Conservation (phyloP, 2,888 invertebrate genomes). For the Anagyrus pseudococci region DNA sequence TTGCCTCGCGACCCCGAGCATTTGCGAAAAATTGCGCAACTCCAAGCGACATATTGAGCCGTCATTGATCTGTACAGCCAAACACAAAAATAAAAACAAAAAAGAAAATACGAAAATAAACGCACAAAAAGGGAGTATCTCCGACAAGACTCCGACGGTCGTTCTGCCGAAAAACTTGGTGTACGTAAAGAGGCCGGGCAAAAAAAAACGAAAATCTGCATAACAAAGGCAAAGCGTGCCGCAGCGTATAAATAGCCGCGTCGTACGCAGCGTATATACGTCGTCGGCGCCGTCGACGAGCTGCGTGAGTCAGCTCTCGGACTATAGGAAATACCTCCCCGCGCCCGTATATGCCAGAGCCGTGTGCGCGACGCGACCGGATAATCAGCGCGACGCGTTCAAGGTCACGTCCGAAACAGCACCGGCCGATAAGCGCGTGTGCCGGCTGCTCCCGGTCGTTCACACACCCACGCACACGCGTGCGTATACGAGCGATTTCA, state of each 20-base stretch:
- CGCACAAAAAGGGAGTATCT: too few relatives aligned
- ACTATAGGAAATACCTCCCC: slow-evolving; percentile 27
- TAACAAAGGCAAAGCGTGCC: background rate
- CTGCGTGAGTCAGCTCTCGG: slow-evolving; percentile 13
- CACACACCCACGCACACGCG: slow-evolving; percentile 2
- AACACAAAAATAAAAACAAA: too few relatives aligned
- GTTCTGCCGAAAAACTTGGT: too few relatives aligned
- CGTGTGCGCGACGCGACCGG: background rate
- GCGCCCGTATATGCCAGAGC: background rate
- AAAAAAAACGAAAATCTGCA: background rate
- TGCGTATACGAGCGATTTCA: too few relatives aligned
- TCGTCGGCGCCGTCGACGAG: background rate
- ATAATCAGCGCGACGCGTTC: slow-evolving; percentile 28
- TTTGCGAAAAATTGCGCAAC: too few relatives aligned
- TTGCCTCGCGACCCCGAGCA: too few relatives aligned
- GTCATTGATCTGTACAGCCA: too few relatives aligned
- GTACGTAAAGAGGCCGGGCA: background rate
- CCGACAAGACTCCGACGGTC: too few relatives aligned
- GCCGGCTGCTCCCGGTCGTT: background rate
- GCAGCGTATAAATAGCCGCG: slow-evolving; percentile 8
- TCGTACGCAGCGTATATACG: background rate
- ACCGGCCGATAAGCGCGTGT: too few relatives aligned
- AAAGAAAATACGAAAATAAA: too few relatives aligned
- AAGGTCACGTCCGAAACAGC: slow-evolving; percentile 35
- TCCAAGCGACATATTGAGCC: too few relatives aligned